Percentiles rank a stretch among this genome's conserved stretches.
Conservation (phyloP, 2,888 invertebrate species). For the Dioctria rufipes region DNA sequence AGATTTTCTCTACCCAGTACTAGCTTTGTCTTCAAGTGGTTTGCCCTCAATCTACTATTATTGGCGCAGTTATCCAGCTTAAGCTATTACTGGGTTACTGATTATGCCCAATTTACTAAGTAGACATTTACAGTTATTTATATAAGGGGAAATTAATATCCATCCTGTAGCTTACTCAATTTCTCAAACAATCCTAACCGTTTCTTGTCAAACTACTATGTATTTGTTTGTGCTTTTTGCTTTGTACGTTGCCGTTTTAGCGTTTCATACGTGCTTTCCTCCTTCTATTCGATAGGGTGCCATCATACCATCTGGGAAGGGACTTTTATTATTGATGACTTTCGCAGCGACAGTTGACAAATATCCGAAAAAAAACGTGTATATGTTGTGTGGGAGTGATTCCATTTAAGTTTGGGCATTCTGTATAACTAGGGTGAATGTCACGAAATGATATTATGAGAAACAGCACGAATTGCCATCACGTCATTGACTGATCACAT, state of each 20-base stretch:
- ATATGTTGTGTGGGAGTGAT: conserved; percentile 9
- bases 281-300: not conserved
- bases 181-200: too few relatives aligned
- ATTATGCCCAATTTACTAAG: too few relatives aligned
- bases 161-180: too few relatives aligned
- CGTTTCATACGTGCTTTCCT: not conserved
- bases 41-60: too few relatives aligned
- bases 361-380: conserved; percentile 15
- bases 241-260: too few relatives aligned
- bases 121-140: too few relatives aligned
- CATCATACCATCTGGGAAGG: conserved; percentile 6
- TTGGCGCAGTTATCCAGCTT: too few relatives aligned
- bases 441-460: conserved; percentile 19
- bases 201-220: not conserved
- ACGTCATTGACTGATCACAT: not conserved
- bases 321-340: conserved; percentile 36
- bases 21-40: too few relatives aligned
- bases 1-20: too few relatives aligned
- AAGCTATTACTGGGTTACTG: too few relatives aligned
- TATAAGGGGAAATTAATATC: too few relatives aligned
- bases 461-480: not conserved
- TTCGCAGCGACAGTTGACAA: conserved; percentile 37
- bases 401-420: conserved; percentile 10
- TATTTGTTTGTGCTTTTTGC: not conserved
- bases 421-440: not conserved